Base-by-base conservation (phyloP, 2,888 invertebrate species). In the Acanthosepion lycidas region DNA sequence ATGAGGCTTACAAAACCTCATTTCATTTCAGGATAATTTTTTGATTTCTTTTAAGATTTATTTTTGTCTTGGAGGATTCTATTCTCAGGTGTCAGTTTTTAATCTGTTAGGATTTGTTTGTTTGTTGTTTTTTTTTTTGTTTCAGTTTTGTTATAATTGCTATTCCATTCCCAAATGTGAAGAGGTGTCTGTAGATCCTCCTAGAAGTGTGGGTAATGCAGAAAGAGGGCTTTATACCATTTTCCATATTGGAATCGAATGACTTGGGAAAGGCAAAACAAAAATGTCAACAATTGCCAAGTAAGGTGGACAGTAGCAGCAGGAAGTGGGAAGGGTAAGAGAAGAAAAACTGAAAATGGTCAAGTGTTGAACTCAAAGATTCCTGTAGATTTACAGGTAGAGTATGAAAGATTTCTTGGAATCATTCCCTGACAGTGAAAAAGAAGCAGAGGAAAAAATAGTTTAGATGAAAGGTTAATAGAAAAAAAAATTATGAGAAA, bases 281-380 rank as follows among this genome's bases (percentile, higher is more conserved):
- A 59, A 59, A 59, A 59, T 53, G 51, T 53, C 55, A 55, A 55
- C 55, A 55, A 55, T 55, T 55, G 92, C 94, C 53, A 42, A 93
- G 94, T 95, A 55, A 94, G 93, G 94, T 94, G 94, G 26, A 78
- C 78, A 78, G 28, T 8, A 78, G 9, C 78, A 78, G 78, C 12
- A 55, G 3, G 55, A 12, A 33, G 12, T n/a, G n/a, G 28, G 28
- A 78, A 9, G 28, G 20, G 20, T 20, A 18, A 55, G 20, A 18
- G 18, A 55, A 18, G 20, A 55, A 18, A 18, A 53, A 53, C 9
- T 15, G 15, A 53, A 12, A 18, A 20, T 55, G 18, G 15, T 20
- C 15, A 55, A 20, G 55, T 18, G 15, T 55, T 15, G 20, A 55
- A 55, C 55, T 55, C 4, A 2, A 20, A 55, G 20, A 78, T n/a